Conservation (phyloP, 2,113 vertebrate genomes). For the Acrocephalus kingi region DNA sequence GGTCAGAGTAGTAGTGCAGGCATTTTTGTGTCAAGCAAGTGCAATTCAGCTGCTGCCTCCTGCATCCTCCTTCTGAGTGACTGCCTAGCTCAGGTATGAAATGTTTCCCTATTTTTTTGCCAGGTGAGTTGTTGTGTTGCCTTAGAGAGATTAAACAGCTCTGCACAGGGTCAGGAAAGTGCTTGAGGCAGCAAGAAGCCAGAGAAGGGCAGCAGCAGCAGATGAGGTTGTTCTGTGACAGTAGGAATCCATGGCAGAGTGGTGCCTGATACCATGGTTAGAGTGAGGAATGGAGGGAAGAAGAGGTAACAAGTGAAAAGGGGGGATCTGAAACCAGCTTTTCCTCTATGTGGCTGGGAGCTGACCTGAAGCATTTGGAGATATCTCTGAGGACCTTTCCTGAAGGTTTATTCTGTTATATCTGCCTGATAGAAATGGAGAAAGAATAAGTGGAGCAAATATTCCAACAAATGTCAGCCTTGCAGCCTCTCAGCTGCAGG, state of each 20-base stretch:
- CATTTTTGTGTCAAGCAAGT: not conserved
- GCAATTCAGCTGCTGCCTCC: not conserved
- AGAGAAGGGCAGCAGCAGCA: not conserved
- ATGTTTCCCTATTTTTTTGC: not conserved
- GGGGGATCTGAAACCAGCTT: not conserved
- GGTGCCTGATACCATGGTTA: not conserved
- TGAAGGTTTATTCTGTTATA: not conserved
- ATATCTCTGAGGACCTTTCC: not conserved
- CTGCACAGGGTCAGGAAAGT: not conserved
- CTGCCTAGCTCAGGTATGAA: not conserved
- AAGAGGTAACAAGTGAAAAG: accelerated
- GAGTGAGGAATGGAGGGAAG: not conserved
- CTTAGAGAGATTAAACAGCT: not conserved
- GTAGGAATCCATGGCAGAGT: not conserved
- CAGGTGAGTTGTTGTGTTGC: not conserved
- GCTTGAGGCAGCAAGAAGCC: not conserved
- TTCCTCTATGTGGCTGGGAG: not conserved
- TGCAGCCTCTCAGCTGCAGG: not conserved
- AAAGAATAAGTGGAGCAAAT: not conserved
- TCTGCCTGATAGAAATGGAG: not conserved
- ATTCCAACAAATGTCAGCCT: not conserved
- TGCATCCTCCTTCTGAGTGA: not conserved
- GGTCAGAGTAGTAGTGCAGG: not conserved
- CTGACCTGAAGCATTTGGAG: not conserved
- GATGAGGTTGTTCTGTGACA: not conserved